These are phyloP conservation scores for Leucophenga maculata DNA, from an alignment of 2,888 invertebrate genomes.

Conservation along the genomic window DNA sequence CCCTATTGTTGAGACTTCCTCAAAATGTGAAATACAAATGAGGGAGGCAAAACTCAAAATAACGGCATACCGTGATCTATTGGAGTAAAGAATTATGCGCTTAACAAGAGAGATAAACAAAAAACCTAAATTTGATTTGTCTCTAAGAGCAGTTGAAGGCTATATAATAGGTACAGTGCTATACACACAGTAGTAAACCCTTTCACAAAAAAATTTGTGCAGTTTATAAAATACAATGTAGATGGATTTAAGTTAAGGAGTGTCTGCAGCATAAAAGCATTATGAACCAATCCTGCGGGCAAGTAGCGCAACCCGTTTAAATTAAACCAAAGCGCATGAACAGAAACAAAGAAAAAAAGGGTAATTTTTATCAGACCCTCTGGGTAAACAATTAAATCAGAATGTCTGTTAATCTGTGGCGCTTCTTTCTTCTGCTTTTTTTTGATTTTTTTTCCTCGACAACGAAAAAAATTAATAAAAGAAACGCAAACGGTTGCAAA, in stretches of 20 bases:
- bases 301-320: slow-evolving; percentile 36
- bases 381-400: slow-evolving; percentile 64
- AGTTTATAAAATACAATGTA: not conserved
- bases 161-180: too few relatives aligned
- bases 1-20: too few relatives aligned
- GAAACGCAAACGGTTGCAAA: too few relatives aligned
- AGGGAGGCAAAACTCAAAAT: too few relatives aligned
- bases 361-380: slow-evolving; percentile 41
- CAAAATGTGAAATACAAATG: too few relatives aligned
- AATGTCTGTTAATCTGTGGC: slow-evolving; percentile 53
- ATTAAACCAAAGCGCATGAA: slow-evolving; percentile 43
- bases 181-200: too few relatives aligned
- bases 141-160: too few relatives aligned
- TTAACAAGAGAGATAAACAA: too few relatives aligned
- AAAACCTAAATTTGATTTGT: too few relatives aligned
- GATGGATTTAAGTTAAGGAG: not conserved
- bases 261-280: not conserved
- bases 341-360: not conserved
- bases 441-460: not conserved
- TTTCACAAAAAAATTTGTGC: too few relatives aligned
- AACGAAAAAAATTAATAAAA: not conserved
- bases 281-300: not conserved
- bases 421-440: not conserved
- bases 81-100: too few relatives aligned
- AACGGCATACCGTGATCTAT: too few relatives aligned